Base-by-base conservation (phyloP, 1,140 invertebrate species). In the Penaeus japonicus region DNA sequence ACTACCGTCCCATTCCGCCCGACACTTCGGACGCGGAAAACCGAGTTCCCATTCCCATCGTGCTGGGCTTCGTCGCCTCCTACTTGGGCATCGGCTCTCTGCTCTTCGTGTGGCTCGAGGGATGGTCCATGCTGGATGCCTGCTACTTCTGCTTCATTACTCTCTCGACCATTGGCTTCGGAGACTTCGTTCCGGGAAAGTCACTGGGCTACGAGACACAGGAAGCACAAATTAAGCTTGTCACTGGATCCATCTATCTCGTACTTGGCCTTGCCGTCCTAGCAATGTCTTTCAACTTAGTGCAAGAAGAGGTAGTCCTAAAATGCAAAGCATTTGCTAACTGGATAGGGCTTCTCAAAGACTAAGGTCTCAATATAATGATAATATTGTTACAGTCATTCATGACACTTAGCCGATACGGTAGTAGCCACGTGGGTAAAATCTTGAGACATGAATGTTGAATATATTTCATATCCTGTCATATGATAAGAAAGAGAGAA, bases 271-370 rank as follows among this genome's bases (percentile, higher is more conserved):
- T 98, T 47, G 96, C 97, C 20, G 93, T 98, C 53, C 95, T 98
- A 90, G 97, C 97, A 1, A 98, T 98, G 97, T 96, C 97, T 82
- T 98, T 98, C 91, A 97, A 96, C 92, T 94, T 98, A 53, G 95
- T 98, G 87, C 97, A 98, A 92, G 97, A 98, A 89, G 96, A 98
- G 92, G 95, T 98, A 0, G 94, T 96, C 59, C 93, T 94, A 89
- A 95, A 96, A 91, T 96, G 96, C 93, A 94, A 94, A 91, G 94
- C 95, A 80, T 92, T 96, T 90, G 96, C 95, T 1, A 94, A 94
- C 89, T 94, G 93, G 87, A 91, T 95, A 82, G 95, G 95, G 0
- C 93, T 93, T 12, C 90, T 93, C 39, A 87, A 91, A 27, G 89
- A 90, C 47, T 90, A 80, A 87, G 7, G 24, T 35, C 18, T 18